phyloP scores from a whole-genome alignment of 2,797 vertebrate species.

The Pangasius larnaudii region DNA sequence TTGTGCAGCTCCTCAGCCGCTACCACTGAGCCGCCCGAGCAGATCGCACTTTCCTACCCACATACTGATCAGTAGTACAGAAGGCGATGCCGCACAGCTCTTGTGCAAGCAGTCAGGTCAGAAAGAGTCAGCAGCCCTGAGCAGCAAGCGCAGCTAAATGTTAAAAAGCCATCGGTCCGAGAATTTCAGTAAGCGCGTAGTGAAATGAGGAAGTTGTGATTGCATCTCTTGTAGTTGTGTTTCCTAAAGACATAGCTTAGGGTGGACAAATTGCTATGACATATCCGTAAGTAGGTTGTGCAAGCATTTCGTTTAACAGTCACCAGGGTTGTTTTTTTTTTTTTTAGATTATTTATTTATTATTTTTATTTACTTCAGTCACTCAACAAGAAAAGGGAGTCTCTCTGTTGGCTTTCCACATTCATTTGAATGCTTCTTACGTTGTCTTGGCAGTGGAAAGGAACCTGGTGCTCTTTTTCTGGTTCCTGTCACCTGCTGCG shows the following conservation, averaged over 20 bases:
- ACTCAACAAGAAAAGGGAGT: not conserved
- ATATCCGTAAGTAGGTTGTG: not conserved
- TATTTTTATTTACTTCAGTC: not conserved
- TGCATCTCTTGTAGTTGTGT: not conserved
- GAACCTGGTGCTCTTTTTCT: not conserved
- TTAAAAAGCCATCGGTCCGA: conserved; percentile 6
- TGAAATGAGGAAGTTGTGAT: not conserved
- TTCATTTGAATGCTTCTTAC: not conserved
- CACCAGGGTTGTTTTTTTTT: not conserved
- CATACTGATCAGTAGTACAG: conserved; percentile 35
- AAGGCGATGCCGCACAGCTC: not conserved
- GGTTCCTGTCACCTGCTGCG: not conserved
- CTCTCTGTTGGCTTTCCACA: not conserved
- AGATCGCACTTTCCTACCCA: conserved; percentile 42
- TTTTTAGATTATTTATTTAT: not conserved
- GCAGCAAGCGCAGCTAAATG: not conserved
- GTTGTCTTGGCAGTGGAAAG: not conserved
- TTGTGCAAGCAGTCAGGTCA: not conserved
- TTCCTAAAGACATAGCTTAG: not conserved
- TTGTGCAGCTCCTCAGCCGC: not conserved
- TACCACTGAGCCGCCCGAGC: conserved; percentile 30
- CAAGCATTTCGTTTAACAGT: not conserved
- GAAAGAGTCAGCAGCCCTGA: not conserved
- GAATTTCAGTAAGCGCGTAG: too few species aligned
- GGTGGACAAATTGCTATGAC: not conserved